Base-by-base conservation (phyloP, 2,113 vertebrate species). In the Gobiocypris rarus region DNA sequence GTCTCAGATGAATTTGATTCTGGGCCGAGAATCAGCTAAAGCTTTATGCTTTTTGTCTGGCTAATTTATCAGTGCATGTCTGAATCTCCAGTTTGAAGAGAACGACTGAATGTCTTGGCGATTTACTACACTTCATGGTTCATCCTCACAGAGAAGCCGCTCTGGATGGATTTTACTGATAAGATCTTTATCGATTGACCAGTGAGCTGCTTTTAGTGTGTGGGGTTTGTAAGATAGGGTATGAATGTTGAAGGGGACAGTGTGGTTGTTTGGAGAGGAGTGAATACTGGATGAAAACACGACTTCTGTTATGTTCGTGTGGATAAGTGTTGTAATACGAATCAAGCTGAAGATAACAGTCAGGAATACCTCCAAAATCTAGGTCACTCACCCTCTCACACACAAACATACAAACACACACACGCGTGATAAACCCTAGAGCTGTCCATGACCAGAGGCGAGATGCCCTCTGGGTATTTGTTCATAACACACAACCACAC, bases 161-260 rank as follows among this genome's bases (percentile, higher is more conserved):
- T 9, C 17, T 34, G 61, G 78, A 67, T 54, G 28, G 65, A 63
- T 13, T 82, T 70, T 82, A 70, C 65, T 24, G 80, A 82, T 82
- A 82, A 26, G 65, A 82, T 82, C 80, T 82, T 24, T 70, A 71
- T 82, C 48, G 48, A 82, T 56, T 70, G 65, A 82, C 80, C 80
- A 56, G 80, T 54, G 31, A 38, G 31, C 80, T 70, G 80, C 78
- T 81, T 81, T 81, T 67, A 67, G 61, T 61, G 38, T 43, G 56
- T 78, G 22, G 43, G 8, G 45, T 56, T 77, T 82, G 80, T 82
- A 26, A 82, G 80, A 82, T 56, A 82, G 6, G 7, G 43, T 56
- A 24, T 56, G 13, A 41, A 38, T 26, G 80, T 69, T 70, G 63
- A 82, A 56, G 56, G 17, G 71, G 34, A 1, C 38, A 14, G 24